These are phyloP conservation scores for Monochamus alternatus DNA, from an alignment of 2,888 invertebrate species.

Conservation along the genomic window DNA sequence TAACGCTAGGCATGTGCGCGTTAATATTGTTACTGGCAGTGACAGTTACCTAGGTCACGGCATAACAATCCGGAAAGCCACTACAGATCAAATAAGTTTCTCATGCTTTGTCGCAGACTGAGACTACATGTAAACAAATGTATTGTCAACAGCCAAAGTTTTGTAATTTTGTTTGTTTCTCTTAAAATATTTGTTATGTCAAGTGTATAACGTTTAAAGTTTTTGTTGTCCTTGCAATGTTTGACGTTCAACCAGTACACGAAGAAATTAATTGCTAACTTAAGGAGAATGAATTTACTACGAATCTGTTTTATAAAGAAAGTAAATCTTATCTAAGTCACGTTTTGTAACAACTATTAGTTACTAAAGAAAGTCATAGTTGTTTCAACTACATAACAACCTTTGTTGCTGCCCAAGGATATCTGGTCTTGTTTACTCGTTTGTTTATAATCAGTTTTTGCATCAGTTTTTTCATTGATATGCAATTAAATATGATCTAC, in stretches of 20 bases:
- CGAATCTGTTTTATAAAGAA: neutral
- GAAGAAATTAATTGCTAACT: neutral
- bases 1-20: too few species aligned
- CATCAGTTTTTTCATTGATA: neutral
- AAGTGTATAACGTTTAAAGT: too few species aligned
- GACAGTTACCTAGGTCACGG: too few species aligned
- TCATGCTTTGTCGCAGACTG: too few species aligned
- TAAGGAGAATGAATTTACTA: neutral
- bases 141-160: too few species aligned
- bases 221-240: too few species aligned
- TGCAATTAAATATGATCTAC: neutral
- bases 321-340: neutral
- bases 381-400: neutral
- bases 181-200: too few species aligned
- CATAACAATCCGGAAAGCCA: too few species aligned
- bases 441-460: neutral
- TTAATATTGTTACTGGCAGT: too few species aligned
- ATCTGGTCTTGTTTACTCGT: neutral
- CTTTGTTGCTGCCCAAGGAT: neutral
- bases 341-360: neutral
- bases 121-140: too few species aligned
- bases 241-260: neutral
- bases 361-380: neutral
- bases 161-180: too few species aligned
- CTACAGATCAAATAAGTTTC: too few species aligned